Evolutionary conservation across 2,113 vertebrate genomes (phyloP), one percentile per base, ranked within the genome.

Genomic region (Anolis sagrei): DNA sequence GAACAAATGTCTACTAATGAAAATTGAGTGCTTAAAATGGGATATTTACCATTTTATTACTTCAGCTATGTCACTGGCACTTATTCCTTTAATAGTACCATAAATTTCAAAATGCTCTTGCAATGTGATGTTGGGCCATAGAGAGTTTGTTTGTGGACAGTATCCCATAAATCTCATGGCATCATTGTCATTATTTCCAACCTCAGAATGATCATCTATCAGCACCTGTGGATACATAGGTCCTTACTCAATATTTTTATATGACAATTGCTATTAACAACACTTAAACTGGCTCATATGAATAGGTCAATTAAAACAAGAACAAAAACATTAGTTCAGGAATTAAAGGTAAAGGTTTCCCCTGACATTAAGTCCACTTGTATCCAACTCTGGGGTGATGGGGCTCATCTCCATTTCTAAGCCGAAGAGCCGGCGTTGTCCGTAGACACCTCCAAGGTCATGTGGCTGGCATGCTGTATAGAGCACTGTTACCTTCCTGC

Each of bases 61-160:
- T 82, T 96, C 97, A 0, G 96, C 97, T 1, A 98, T 93, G 21
- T 98, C 97, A 76, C 91, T 49, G 29, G 94, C 88, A 74, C 84
- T 96, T 95, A 99, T 97, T 29, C 99, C 99, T 93, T 98, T 99
- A 86, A 99, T 93, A 68, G 98, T 96, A 0, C 98, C 98, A 61
- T 99, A 99, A 84, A 98, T 97, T 94, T 99, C 97, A 86, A 99
- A 98, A 88, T 99, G 99, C 1, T 99, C 99, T 84, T 97, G 95
- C 84, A 99, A 19, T 0, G 97, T 99, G 88, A 98, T 94, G 13
- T 98, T 95, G 68, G 98, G 97, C 98, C 98, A 99, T 29, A 99
- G 95, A 0, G 98, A 97, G 51, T 97, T 99, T 0, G 94, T 95
- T 82, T 99, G 99, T 11, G 99, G 98, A 88, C 98, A 99, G 93